Percentiles rank a stretch among this genome's conserved stretches.
phyloP scores from a whole-genome alignment of 2,797 vertebrate species.

The Percopsis omiscomaycus region DNA sequence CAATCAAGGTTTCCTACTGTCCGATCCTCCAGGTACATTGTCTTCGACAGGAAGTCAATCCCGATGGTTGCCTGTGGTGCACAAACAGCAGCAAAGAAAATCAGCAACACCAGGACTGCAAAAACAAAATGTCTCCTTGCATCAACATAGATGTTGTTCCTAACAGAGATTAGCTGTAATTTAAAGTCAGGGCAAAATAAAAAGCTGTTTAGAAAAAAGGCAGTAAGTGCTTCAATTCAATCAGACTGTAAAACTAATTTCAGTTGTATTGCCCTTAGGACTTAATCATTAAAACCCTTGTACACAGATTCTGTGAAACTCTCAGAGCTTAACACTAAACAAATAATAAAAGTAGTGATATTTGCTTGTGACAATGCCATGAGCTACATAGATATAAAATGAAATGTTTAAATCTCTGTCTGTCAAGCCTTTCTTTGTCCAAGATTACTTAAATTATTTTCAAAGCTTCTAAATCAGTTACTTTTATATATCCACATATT shows the following conservation, averaged over 20 bases:
- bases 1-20: conserved; percentile 77
- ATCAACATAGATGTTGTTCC: conserved; percentile 16
- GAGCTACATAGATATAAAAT: not conserved
- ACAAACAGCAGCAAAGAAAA: conserved; percentile 37
- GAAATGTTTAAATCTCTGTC: no score
- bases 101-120: conserved; percentile 18
- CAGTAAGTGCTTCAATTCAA: conserved; percentile 34
- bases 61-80: conserved; percentile 85
- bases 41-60: conserved; percentile 92
- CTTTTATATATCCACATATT: no score
- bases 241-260: conserved; percentile 38
- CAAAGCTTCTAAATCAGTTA: no score
- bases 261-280: conserved; percentile 27
- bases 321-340: not conserved
- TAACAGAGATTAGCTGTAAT: conserved; percentile 21
- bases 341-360: not conserved
- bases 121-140: conserved; percentile 20
- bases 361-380: conserved; percentile 3
- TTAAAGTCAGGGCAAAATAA: conserved; percentile 20
- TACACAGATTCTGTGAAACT: conserved; percentile 10
- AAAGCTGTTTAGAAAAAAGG: conserved; percentile 19
- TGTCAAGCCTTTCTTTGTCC: no score
- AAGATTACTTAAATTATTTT: no score
- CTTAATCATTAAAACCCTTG: conserved; percentile 27
- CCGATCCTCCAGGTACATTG: conserved; percentile 92